phyloP scores from a whole-genome alignment of 2,113 vertebrate species.

The Morone chrysops region DNA sequence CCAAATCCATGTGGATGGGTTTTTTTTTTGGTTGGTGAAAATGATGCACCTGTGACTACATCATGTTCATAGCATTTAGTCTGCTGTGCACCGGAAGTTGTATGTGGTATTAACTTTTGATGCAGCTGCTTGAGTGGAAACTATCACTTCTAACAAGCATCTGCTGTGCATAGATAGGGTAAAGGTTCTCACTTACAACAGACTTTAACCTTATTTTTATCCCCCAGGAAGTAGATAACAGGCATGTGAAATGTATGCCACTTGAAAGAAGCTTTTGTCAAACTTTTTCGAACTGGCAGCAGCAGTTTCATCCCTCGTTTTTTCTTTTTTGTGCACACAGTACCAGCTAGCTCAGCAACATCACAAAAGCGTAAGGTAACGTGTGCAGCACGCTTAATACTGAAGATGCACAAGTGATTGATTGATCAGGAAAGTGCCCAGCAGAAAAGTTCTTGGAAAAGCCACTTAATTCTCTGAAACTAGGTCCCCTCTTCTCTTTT shows the following conservation, averaged over 20 bases:
- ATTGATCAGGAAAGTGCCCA: not conserved
- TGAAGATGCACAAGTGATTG: not conserved
- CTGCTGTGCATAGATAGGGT: not conserved
- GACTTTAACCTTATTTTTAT: not conserved
- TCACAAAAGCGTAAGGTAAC: not conserved
- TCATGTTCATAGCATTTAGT: not conserved
- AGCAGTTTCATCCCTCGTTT: not conserved
- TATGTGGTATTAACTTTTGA: not conserved
- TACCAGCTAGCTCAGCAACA: not conserved
- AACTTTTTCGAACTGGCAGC: not conserved
- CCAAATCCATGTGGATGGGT: not conserved
- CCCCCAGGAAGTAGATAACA: not conserved
- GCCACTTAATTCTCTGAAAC: not conserved
- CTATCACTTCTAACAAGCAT: not conserved
- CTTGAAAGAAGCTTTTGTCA: conserved; percentile 3
- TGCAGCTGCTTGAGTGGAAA: conserved; percentile 1
- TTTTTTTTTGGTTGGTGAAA: not conserved
- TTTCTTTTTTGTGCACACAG: not conserved
- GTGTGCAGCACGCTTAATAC: not conserved
- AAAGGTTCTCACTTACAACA: not conserved
- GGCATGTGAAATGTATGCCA: not conserved
- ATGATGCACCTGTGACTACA: not conserved
- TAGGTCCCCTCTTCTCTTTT: not conserved
- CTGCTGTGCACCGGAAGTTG: not conserved
- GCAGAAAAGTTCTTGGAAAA: not conserved